Percentiles rank a stretch among this genome's conserved stretches.
These are phyloP conservation scores for Steromphala cineraria DNA, from an alignment of 2,888 invertebrate genomes.

Conservation along the genomic window DNA sequence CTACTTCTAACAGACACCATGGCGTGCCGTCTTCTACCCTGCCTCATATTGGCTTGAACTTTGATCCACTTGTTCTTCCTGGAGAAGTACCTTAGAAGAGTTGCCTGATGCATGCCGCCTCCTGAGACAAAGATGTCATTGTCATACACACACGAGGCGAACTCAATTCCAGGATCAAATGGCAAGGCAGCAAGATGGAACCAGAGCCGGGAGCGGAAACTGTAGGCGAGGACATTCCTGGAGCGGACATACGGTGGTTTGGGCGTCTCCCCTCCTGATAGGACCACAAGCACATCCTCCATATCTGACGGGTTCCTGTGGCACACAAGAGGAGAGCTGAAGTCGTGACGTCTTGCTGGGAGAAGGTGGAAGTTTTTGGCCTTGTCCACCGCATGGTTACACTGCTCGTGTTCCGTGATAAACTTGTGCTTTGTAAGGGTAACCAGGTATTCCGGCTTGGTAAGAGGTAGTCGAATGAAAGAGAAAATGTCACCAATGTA, in stretches of 20 bases:
- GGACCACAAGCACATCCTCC: conserved; percentile 61
- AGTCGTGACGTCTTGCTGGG: conserved; percentile 61
- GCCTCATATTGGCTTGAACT: conserved; percentile 53
- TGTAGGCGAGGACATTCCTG: conserved; percentile 59
- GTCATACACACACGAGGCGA: conserved; percentile 61
- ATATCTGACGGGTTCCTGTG: conserved; percentile 47
- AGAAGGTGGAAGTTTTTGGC: conserved; percentile 63
- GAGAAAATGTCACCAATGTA: conserved; percentile 59
- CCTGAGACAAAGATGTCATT: conserved; percentile 65
- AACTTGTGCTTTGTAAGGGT: conserved; percentile 45
- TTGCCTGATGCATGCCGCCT: conserved; percentile 58
- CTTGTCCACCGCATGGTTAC: conserved; percentile 54
- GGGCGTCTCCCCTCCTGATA: conserved; percentile 62
- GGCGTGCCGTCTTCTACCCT: conserved; percentile 62
- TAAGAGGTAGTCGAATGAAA: conserved; percentile 51
- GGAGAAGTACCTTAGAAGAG: conserved; percentile 55
- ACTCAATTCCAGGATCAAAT: conserved; percentile 65
- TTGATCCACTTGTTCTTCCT: conserved; percentile 65
- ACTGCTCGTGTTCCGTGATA: conserved; percentile 48
- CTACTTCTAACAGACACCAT: conserved; percentile 61
- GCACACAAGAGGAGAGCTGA: conserved; percentile 51
- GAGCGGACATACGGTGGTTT: conserved; percentile 63
- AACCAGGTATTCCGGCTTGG: conserved; percentile 52
- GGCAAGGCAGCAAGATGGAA: conserved; percentile 58
- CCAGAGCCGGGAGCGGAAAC: conserved; percentile 60